phyloP scores from a whole-genome alignment of 37 sponge, comb jelly and placozoan species.

The Geodia barretti region DNA sequence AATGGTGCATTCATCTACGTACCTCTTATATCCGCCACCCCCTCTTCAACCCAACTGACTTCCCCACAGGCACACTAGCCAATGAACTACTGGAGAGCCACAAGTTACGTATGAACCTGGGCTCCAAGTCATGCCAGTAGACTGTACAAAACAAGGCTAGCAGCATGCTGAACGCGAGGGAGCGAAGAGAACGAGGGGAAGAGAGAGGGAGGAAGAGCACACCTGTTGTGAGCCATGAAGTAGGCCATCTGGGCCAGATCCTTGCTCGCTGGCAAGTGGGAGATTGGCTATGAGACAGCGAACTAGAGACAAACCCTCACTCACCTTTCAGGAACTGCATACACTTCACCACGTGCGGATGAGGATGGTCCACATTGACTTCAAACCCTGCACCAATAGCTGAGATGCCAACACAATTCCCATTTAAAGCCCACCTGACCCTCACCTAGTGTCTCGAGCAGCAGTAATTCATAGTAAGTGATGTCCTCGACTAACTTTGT shows the following conservation, averaged over 20 bases:
- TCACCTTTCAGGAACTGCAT: slow-evolving; percentile 84
- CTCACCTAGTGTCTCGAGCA: slow-evolving; percentile 88
- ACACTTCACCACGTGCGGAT: slow-evolving; percentile 88
- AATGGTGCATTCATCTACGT: not conserved
- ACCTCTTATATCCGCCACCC: not conserved
- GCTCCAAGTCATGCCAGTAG: not conserved
- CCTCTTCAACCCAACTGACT: too few relatives aligned
- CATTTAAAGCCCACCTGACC: slow-evolving; percentile 23
- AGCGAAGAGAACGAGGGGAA: slow-evolving; percentile 1
- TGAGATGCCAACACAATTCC: not conserved
- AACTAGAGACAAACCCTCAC: slow-evolving; percentile 3
- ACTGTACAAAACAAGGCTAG: not conserved
- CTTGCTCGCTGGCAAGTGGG: slow-evolving; percentile 82
- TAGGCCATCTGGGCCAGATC: slow-evolving; percentile 95
- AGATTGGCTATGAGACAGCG: too few relatives aligned
- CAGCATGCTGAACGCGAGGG: not conserved
- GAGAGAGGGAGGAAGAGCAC: slow-evolving; percentile 8
- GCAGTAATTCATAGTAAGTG: slow-evolving; percentile 71
- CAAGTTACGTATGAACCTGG: not conserved
- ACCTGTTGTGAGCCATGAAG: slow-evolving; percentile 99
- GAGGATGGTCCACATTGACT: slow-evolving; percentile 90
- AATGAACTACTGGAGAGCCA: not conserved
- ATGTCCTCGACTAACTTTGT: slow-evolving; percentile 71
- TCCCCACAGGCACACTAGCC: not conserved
- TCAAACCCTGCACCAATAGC: slow-evolving; percentile 79